These are phyloP conservation scores for Cephus pygmeus DNA, from an alignment of 2,888 invertebrate genomes.

Conservation along the genomic window DNA sequence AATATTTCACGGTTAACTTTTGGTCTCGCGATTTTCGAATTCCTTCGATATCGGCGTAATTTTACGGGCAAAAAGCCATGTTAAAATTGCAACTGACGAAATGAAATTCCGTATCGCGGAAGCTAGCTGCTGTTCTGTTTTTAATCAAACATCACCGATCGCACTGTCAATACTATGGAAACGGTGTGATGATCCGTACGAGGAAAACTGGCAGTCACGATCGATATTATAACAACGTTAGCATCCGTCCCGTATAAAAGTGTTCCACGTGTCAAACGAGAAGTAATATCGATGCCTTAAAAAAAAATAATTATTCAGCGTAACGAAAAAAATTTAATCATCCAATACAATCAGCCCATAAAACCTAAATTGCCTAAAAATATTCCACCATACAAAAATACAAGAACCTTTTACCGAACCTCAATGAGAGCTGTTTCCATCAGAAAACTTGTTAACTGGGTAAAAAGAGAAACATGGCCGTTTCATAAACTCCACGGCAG, in stretches of 20 bases:
- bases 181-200: neutral
- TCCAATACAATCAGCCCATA: too few relatives aligned
- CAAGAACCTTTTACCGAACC: too few relatives aligned
- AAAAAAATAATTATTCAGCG: neutral
- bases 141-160: neutral
- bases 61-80: neutral
- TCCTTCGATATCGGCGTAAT: neutral
- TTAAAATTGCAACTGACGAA: neutral
- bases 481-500: too few relatives aligned
- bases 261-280: neutral
- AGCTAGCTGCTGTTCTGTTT: neutral
- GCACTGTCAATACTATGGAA: neutral
- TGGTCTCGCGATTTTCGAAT: neutral
- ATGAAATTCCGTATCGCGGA: neutral
- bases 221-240: neutral
- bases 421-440: too few relatives aligned
- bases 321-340: neutral
- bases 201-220: neutral
- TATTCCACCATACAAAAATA: too few relatives aligned
- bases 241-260: neutral
- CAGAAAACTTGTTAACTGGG: too few relatives aligned
- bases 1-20: neutral
- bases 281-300: neutral
- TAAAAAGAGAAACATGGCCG: neutral
- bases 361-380: too few relatives aligned